A percentile compares a stretch with the other conserved stretches of the same genome.
phyloP scores from a whole-genome alignment of 2,888 invertebrate species.

The Cerastis rubricosa region DNA sequence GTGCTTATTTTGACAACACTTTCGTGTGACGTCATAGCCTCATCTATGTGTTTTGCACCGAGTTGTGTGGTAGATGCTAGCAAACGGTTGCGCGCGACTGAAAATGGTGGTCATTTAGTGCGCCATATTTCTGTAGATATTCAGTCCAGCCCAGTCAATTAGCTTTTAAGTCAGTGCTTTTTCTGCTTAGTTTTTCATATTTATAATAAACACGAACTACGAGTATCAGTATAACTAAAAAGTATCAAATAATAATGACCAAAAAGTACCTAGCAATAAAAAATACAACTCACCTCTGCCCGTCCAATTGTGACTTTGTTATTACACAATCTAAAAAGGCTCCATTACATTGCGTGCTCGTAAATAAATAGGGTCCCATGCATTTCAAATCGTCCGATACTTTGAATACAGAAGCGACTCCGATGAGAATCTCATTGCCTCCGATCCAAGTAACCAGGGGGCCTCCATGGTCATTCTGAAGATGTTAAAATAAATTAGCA shows the following conservation, averaged over 20 bases:
- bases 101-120: too few relatives aligned
- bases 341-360: conserved; percentile 78
- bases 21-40: too few relatives aligned
- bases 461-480: conserved; percentile 82
- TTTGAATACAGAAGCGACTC: conserved; percentile 78
- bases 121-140: too few relatives aligned
- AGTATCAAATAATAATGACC: background rate
- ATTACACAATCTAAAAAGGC: conserved; percentile 76
- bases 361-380: conserved; percentile 77
- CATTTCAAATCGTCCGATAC: conserved; percentile 66
- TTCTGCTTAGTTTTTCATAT: background rate
- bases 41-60: too few relatives aligned
- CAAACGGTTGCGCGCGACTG: too few relatives aligned
- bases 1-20: too few relatives aligned
- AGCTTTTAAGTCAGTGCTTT: too few relatives aligned
- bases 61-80: too few relatives aligned
- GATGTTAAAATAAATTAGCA: background rate
- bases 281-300: conserved; percentile 34
- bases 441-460: conserved; percentile 78
- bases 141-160: too few relatives aligned
- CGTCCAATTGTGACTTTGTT: conserved; percentile 9
- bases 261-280: background rate
- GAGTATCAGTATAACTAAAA: background rate
- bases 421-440: conserved; percentile 71
- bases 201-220: background rate